Evolutionary conservation across 2,797 vertebrate species (phyloP), one percentile per base, ranked within the genome.

Genomic region (Oreonectes daqikongensis): DNA sequence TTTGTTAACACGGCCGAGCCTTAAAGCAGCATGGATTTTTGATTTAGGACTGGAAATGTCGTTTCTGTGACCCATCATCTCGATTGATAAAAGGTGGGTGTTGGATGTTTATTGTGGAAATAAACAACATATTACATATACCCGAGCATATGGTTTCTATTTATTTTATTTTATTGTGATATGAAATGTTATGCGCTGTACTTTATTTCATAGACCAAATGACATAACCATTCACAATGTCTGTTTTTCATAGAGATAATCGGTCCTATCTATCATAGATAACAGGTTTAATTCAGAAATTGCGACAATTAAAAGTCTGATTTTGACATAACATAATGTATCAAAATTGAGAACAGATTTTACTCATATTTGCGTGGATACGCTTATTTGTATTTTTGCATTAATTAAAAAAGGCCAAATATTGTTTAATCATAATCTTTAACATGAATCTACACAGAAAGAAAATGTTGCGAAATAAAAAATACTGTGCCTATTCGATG

Each of bases 61-160:
- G 26, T 55, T 53, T 52, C 42, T 59, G 20, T 68, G 66, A 63
- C 50, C n/a, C 59, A 22, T 63, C 79, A 14, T 78, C 66, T 72
- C 71, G 10, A 24, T 78, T 59, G 40, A 78, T 65, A 69, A n/a
- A n/a, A 84, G 83, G 83, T 84, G 80, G 83, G 83, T 84, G 75
- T 68, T 78, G 46, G 77, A 70, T 52, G 60, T 50, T 10, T 70
- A 72, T 79, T 32, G 76, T 84, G 55, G 50, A 64, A 82, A 80
- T 80, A 61, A 79, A 78, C 70, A 59, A 78, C 67, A 59, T 63
- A 30, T 66, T 28, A 75, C 48, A 46, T 63, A 46, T 35, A 59
- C 50, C 50, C n/a, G 59, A 71, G 17, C 52, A 44, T 64, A 38
- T 74, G 69, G 75, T 69, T 46, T 6, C 10, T 42, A 4, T 5